Conservation (phyloP, 2,113 vertebrate species). For the Montifringilla adamsi region DNA sequence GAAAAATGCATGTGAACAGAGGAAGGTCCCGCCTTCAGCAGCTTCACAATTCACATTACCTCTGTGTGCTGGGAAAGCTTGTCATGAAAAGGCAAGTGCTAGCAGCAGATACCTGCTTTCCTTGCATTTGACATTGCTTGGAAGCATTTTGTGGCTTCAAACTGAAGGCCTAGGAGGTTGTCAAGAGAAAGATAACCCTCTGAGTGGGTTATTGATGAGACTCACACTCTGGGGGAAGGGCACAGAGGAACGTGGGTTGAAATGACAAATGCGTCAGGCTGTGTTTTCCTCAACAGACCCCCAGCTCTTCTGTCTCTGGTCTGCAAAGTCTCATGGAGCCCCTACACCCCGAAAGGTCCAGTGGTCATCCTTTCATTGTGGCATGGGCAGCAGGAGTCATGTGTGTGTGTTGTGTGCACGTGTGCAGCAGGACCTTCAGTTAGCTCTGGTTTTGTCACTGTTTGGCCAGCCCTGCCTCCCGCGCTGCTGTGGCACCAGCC, state of each 20-base stretch:
- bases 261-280: not conserved
- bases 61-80: not conserved
- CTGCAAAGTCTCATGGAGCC: not conserved
- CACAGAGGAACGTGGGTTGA: not conserved
- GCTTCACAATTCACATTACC: fast-evolving
- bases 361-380: not conserved
- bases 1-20: not conserved
- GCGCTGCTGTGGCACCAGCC: not conserved
- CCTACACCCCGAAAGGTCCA: not conserved
- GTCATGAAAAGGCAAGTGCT: not conserved
- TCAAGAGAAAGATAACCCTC: not conserved
- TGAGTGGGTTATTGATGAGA: not conserved
- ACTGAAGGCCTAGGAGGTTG: not conserved
- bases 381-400: not conserved
- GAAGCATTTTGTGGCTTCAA: not conserved
- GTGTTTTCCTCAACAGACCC: not conserved
- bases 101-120: not conserved
- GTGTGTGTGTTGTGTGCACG: not conserved
- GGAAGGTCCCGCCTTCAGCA: not conserved
- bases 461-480: not conserved
- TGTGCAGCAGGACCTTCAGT: not conserved
- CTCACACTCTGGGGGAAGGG: not conserved
- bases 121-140: not conserved
- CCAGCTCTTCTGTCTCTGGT: not conserved
- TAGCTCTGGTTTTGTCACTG: not conserved